Evolutionary conservation across 2,888 invertebrate species (phyloP), one percentile per base, ranked within the genome.

Genomic region (Spodoptera exigua): DNA sequence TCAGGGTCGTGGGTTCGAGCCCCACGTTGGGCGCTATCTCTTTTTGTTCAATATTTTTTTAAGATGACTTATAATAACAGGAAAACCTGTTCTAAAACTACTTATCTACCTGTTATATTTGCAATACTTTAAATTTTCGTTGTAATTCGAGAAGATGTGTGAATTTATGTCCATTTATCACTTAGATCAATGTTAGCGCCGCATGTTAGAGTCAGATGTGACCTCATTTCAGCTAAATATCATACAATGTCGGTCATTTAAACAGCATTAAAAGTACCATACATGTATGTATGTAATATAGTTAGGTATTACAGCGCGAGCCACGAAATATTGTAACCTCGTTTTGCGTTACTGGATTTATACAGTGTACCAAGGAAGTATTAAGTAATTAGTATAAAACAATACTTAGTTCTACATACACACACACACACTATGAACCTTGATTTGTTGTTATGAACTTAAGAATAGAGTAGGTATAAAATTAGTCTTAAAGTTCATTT

Each of bases 1-100:
- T 95, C 95, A 95, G 95, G 95, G 95, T 95, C 95, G 95, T 95
- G 95, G 95, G 95, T 95, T 95, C 95, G 94, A 95, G 94, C 95
- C 95, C 95, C 95, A 95, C 95, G 94, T 95, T 95, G 95, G 95
- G 95, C 95, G 95, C 73, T 46, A 35, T 1, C 0, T 36, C 39
- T 73, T 76, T 73, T 66, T 74, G 76, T 39, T 11, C 41, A 45
- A 53, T 80, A 78, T 83, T 82, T 57, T 51, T 21, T 40, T 16
- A 10, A 17, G 11, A 45, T 34, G 10, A 13, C 2, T 21, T 0
- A 18, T 7, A 12, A 3, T 10, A 11, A 39, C 17, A 47, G 14
- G 1, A 39, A 41, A 10, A 13, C 9, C 0, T 5, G n/a, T 5
- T 13, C 1, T 12, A 16, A 2, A 17, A 27, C 27, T n/a, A 27